Evolutionary conservation across 2,888 invertebrate species (phyloP), one percentile per base, ranked within the genome.

Genomic region (Boloria selene): DNA sequence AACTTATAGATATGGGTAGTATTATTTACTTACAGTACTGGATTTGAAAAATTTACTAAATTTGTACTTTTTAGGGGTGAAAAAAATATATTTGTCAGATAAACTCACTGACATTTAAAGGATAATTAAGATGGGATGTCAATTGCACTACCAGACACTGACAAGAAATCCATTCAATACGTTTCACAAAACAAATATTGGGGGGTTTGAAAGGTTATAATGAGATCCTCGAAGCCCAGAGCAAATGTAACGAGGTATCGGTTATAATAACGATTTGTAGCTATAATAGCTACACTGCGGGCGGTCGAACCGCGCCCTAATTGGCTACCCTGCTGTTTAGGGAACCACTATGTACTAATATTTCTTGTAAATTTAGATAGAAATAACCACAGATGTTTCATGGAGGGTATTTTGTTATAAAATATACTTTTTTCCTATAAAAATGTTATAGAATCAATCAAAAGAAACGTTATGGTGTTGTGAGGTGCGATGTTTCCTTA

Each of bases 241-340:
- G 60, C 60, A 45, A 31, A 45, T n/a, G 54, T 67, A 73, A 70
- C 71, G 72, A 74, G 69, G 63, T 72, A 64, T 68, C 67, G 65
- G 64, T 47, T 63, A 67, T 67, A 71, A 66, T 70, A 73, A 67
- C 75, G 73, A 76, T 76, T 77, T 77, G 77, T 75, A 70, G 73
- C 72, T 61, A 72, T 73, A 75, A 76, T 73, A 72, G 68, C 68
- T 47, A 59, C 65, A 61, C 75, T 63, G 71, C 74, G 72, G 78
- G 79, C 65, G 75, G 75, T 73, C 73, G 73, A 56, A 68, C 70
- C 68, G 67, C 64, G 69, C 68, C 58, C 71, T 78, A 79, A 79
- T 78, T 78, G 79, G 76, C 71, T 69, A 60, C 74, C 78, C 79
- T 73, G 73, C 76, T 76, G 71, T 69, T 55, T 72, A 49, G 65